Conservation (phyloP, 2,113 vertebrate species). For the Oryzias celebensis region DNA sequence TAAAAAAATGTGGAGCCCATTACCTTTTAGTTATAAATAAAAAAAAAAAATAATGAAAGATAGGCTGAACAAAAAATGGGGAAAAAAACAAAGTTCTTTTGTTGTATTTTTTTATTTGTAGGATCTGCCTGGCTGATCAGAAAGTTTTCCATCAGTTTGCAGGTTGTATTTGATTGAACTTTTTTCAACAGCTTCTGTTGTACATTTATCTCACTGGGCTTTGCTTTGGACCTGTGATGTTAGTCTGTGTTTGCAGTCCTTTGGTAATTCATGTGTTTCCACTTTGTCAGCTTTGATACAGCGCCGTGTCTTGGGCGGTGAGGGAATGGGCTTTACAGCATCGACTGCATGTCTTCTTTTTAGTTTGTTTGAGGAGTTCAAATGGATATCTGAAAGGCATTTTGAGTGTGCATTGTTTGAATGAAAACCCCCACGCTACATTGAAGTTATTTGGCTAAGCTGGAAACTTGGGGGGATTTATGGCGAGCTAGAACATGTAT, state of each 20-base stretch:
- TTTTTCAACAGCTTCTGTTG: constrained; percentile 14
- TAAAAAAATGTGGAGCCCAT: too few relatives aligned
- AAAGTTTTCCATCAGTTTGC: constrained; percentile 3
- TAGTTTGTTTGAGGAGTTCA: constrained; percentile 53
- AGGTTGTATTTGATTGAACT: background rate
- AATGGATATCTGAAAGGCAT: constrained; percentile 36
- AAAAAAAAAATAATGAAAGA: too few relatives aligned
- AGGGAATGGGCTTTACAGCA: constrained; percentile 50
- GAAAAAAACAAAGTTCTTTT: background rate
- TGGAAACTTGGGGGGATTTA: constrained; percentile 29
- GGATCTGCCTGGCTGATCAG: background rate
- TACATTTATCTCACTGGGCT: constrained; percentile 34
- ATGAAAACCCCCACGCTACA: constrained; percentile 24
- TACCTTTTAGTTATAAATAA: too few relatives aligned
- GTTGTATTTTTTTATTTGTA: constrained; percentile 9
- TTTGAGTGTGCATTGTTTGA: constrained; percentile 34
- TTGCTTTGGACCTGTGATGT: constrained; percentile 55
- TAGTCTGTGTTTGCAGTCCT: constrained; percentile 49
- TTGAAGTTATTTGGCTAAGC: constrained; percentile 20
- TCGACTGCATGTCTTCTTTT: constrained; percentile 45
- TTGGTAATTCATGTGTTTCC: constrained; percentile 58
- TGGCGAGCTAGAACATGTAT: constrained; percentile 6
- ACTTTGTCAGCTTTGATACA: constrained; percentile 60
- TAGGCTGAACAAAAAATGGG: too few relatives aligned
- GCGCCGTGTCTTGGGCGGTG: constrained; percentile 37